phyloP scores from a whole-genome alignment of 1,140 invertebrate species.

The Brachionus rubens region DNA sequence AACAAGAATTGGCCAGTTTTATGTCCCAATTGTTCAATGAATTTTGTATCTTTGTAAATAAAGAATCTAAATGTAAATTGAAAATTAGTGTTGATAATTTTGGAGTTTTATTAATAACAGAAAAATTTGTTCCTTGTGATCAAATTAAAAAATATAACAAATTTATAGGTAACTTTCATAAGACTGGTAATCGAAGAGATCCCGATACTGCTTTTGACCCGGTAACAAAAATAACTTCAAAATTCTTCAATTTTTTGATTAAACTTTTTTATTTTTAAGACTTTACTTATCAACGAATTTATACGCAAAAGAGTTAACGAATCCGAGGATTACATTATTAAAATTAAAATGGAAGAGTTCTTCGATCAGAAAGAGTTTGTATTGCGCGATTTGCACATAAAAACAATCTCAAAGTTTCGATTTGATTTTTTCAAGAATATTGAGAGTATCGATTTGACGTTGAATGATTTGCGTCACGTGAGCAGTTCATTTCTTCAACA shows the following conservation, averaged over 20 bases:
- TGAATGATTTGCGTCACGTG: neutral
- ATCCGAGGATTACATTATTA: neutral
- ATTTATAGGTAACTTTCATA: neutral
- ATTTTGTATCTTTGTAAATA: slow-evolving; percentile 1
- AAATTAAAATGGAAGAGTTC: neutral
- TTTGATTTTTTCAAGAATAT: neutral
- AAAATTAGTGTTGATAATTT: neutral
- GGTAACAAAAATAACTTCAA: neutral
- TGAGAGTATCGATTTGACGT: neutral
- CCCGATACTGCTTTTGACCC: neutral
- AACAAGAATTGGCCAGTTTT: neutral
- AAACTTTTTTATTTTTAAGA: slow-evolving; percentile 6
- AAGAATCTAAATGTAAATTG: neutral
- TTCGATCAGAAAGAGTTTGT: neutral
- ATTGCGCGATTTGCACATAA: neutral
- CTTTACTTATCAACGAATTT: slow-evolving; percentile 21
- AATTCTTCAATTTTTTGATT: neutral
- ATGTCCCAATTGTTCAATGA: neutral
- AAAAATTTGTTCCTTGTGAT: neutral
- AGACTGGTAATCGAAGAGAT: neutral
- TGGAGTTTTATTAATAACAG: neutral
- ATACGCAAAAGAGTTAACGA: neutral
- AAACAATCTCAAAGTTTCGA: neutral
- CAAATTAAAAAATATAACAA: neutral
- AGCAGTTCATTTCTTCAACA: neutral